Percentiles rank a stretch among this genome's conserved stretches.
Conservation (phyloP, 2,113 vertebrate species). For the Aptenodytes patagonicus region DNA sequence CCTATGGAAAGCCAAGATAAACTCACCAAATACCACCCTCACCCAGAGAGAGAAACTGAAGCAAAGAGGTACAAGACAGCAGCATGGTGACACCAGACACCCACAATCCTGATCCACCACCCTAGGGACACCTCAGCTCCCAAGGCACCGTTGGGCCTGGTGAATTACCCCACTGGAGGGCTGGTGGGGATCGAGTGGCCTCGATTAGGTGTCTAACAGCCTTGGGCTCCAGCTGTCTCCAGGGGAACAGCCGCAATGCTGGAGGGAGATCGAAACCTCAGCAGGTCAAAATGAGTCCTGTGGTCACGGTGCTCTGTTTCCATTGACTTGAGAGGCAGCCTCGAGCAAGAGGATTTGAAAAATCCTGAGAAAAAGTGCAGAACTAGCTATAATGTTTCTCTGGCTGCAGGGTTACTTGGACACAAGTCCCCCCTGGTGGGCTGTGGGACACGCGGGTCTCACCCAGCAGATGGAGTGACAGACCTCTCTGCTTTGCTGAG, state of each 20-base stretch:
- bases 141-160: rapidly evolving
- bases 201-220: background rate
- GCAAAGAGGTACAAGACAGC: background rate
- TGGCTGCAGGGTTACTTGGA: background rate
- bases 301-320: background rate
- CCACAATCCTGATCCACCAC: background rate
- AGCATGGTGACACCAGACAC: background rate
- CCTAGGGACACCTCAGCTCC: background rate
- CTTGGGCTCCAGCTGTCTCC: background rate
- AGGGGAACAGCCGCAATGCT: background rate
- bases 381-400: background rate
- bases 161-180: background rate
- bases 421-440: background rate
- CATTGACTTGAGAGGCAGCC: background rate
- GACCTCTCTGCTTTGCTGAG: background rate
- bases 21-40: background rate
- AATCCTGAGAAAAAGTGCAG: background rate
- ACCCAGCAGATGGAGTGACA: background rate
- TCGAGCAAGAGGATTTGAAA: background rate
- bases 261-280: background rate
- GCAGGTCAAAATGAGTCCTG: background rate
- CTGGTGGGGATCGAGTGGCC: too few relatives aligned
- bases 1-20: background rate
- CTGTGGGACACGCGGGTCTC: background rate
- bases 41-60: background rate